Percentiles rank a stretch among this genome's conserved stretches.
phyloP scores from a whole-genome alignment of 2,113 vertebrate genomes.

The Vulpes vulpes region DNA sequence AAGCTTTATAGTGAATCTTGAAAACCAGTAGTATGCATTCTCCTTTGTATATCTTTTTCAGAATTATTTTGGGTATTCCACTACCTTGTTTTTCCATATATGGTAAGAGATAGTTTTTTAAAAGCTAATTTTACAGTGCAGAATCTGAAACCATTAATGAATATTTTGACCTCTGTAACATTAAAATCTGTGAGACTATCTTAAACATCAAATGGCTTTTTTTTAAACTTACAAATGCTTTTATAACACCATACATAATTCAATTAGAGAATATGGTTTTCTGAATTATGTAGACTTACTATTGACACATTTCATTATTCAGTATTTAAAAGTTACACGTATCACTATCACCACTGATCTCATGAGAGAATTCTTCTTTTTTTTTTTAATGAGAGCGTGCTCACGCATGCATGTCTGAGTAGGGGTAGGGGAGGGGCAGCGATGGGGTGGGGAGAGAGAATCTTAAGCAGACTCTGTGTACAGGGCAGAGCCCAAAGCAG shows the following conservation, averaged over 20 bases:
- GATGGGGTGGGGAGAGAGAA: neutral
- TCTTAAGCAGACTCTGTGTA: neutral
- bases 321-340: slow-evolving; percentile 43
- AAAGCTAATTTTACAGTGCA: slow-evolving; percentile 37
- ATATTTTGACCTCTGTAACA: slow-evolving; percentile 1
- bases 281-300: slow-evolving; percentile 48
- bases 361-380: neutral
- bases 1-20: neutral
- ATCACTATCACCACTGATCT: neutral
- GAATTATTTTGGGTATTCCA: slow-evolving; percentile 21
- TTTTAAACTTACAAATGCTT: slow-evolving; percentile 7
- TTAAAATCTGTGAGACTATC: slow-evolving; percentile 19
- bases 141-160: slow-evolving; percentile 28
- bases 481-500: neutral
- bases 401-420: neutral
- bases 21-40: neutral
- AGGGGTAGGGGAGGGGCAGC: neutral
- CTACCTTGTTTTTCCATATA: slow-evolving; percentile 6
- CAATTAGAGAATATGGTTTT: slow-evolving; percentile 44
- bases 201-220: slow-evolving; percentile 38
- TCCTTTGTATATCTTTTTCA: slow-evolving; percentile 5
- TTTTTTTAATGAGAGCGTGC: neutral
- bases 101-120: slow-evolving; percentile 34
- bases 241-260: slow-evolving; percentile 37
- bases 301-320: slow-evolving; percentile 14